Percentiles rank a stretch among this genome's conserved stretches.
phyloP scores from a whole-genome alignment of 2,113 vertebrate species.

The Vireo altiloquus region DNA sequence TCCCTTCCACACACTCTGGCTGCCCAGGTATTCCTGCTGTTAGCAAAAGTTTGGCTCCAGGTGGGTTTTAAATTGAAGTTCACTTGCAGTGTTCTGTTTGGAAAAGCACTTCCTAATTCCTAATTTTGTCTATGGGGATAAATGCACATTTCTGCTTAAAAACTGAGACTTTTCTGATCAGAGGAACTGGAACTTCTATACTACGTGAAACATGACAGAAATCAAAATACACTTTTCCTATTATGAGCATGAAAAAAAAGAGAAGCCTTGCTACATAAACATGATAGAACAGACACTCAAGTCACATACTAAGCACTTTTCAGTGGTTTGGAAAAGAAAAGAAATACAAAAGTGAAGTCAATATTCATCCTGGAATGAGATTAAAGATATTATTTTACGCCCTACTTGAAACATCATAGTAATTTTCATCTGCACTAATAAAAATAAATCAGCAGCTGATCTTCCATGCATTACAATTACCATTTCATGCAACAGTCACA shows the following conservation, averaged over 20 bases:
- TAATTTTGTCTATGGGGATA: background rate
- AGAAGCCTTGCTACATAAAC: background rate
- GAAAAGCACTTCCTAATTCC: background rate
- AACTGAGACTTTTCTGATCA: background rate
- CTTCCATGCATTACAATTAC: slow-evolving; percentile 16
- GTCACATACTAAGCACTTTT: background rate
- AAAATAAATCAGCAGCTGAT: slow-evolving; percentile 47
- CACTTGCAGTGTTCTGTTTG: background rate
- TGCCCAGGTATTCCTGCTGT: background rate
- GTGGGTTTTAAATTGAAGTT: background rate
- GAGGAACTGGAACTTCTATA: background rate
- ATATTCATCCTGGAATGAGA: slow-evolving; percentile 30
- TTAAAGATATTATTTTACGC: slow-evolving; percentile 33
- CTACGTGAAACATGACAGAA: background rate
- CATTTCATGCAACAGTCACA: slow-evolving; percentile 20
- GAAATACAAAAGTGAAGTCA: slow-evolving; percentile 16
- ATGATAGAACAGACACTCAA: background rate
- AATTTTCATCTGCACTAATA: slow-evolving; percentile 40
- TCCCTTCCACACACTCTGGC: background rate
- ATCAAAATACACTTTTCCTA: background rate
- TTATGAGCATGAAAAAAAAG: background rate
- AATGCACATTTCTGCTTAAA: background rate
- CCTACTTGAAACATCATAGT: slow-evolving; percentile 11
- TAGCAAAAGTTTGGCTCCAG: background rate
- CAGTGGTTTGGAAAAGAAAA: background rate